Base-by-base conservation (phyloP, 2,797 vertebrate species). In the Rhodeus uyekii region DNA sequence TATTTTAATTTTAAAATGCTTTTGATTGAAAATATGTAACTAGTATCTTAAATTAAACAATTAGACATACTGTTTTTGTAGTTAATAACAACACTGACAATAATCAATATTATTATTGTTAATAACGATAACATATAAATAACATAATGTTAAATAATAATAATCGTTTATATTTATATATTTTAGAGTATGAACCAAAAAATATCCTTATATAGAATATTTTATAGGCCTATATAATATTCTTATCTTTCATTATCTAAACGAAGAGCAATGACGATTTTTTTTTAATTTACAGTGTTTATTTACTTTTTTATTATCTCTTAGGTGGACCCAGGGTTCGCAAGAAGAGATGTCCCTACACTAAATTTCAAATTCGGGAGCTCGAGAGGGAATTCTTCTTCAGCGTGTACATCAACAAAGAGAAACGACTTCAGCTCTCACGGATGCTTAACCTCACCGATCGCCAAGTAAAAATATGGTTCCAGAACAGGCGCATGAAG, bases 351-450 rank as follows among this genome's bases (percentile, higher is more conserved):
- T 99, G 98, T 87, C 98, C 98, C 0, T 99, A 99, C 85, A 96
- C 97, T 73, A 99, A 99, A 90, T 99, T 97, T 83, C 98, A 99
- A 93, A 98, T 99, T 90, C 95, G 97, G 80, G 97, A 99, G 90
- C 94, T 99, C 88, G 98, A 99, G 91, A 95, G 97, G 76, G 98
- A 99, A 87, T 99, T 99, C 93, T 99, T 99, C 90, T 99, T 99
- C 94, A 99, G 97, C 82, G 97, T 99, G 87, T 99, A 99, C 92
- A 99, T 99, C 93, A 99, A 99, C 96, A 99, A 99, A 92, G 98
- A 99, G 89, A 99, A 99, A 90, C 96, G 97, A 14, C 94, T 99
- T 76, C 97, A 98, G 90, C 94, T 99, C 80, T 98, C 98, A 6
- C 92, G 97, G 89, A 97, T 99, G 97, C 96, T 99, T 89, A 98